Conservation (phyloP, 2,797 vertebrate genomes). For the Corythornis leucogaster region DNA sequence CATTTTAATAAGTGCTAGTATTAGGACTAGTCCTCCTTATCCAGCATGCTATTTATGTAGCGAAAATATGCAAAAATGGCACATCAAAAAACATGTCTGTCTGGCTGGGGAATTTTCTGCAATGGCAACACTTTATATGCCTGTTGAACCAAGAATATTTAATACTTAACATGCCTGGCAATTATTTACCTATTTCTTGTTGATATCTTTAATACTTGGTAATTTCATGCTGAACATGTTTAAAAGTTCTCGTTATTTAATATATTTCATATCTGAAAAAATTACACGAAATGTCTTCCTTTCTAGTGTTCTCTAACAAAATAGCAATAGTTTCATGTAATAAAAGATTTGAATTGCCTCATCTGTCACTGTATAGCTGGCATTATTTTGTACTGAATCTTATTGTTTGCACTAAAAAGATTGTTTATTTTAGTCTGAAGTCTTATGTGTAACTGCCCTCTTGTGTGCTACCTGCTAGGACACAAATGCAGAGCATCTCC, state of each 20-base stretch:
- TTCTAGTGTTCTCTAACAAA: neutral
- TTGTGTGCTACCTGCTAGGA: neutral
- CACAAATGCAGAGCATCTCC: rapidly evolving
- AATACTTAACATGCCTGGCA: neutral
- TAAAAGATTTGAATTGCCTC: neutral
- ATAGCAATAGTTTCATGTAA: neutral
- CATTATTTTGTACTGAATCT: neutral
- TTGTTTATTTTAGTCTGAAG: neutral
- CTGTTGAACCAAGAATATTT: neutral
- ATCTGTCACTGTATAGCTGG: neutral
- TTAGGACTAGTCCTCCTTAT: neutral
- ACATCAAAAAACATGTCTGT: neutral
- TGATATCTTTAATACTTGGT: neutral
- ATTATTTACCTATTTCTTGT: neutral
- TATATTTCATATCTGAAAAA: neutral
- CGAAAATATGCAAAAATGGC: neutral
- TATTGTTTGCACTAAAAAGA: neutral
- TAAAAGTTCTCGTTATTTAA: neutral
- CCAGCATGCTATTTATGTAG: neutral
- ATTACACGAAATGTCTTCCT: neutral
- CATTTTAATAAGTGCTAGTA: neutral
- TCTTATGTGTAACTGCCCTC: neutral
- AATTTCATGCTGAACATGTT: neutral
- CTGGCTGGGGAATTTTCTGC: neutral
- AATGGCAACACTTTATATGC: neutral